A percentile compares a stretch with the other conserved stretches of the same genome.
Conservation (phyloP, 2,888 invertebrate genomes). For the Lasioglossum marginatum region DNA sequence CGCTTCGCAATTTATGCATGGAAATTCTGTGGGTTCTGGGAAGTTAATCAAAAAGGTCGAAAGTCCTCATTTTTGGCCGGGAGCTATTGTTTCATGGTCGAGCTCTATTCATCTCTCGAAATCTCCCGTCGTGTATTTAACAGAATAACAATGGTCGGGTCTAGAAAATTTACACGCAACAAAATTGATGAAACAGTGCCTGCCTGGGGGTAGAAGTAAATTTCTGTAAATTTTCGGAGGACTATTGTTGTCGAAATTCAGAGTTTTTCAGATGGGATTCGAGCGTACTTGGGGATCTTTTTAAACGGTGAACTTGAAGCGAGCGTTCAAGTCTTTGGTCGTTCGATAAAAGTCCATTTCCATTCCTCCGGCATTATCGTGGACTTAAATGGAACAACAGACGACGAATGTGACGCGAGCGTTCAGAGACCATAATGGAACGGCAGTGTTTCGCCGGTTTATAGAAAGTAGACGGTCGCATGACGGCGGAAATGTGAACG, state of each 20-base stretch:
- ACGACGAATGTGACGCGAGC: slow-evolving; percentile 15
- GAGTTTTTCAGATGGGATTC: not conserved
- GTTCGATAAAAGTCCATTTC: slow-evolving; percentile 20
- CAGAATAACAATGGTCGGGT: not conserved
- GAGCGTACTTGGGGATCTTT: not conserved
- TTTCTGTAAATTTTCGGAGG: not conserved
- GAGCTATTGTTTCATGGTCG: not conserved
- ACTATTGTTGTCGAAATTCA: not conserved
- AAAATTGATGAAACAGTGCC: not conserved
- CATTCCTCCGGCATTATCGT: slow-evolving; percentile 17
- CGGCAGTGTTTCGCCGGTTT: slow-evolving; percentile 44
- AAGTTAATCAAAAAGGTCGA: slow-evolving; percentile 6
- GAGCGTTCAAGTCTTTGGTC: not conserved
- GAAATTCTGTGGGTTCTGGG: not conserved
- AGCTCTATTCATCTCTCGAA: not conserved
- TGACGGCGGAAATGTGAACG: slow-evolving; percentile 22
- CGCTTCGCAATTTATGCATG: not conserved
- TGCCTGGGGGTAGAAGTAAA: not conserved
- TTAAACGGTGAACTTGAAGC: slow-evolving; percentile 1
- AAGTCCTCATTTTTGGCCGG: not conserved
- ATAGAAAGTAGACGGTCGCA: slow-evolving; percentile 58
- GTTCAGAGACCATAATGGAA: slow-evolving; percentile 42
- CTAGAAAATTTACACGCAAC: not conserved
- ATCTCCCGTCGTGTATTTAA: not conserved
- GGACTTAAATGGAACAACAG: slow-evolving; percentile 29